phyloP scores from a whole-genome alignment of 2,113 vertebrate genomes.

The Barbus barbus region DNA sequence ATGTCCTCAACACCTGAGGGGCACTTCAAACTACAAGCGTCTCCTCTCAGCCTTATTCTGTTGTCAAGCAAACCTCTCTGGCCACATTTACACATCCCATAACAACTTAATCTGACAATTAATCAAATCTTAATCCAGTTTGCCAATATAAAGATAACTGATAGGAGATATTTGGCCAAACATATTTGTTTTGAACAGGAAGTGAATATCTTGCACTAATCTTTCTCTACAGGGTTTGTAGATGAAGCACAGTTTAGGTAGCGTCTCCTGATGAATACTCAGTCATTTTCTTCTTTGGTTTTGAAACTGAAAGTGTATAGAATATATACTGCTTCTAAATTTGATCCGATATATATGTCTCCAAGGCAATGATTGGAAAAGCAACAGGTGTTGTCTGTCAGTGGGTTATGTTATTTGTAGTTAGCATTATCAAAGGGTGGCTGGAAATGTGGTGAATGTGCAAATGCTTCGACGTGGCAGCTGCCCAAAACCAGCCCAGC shows the following conservation, averaged over 20 bases:
- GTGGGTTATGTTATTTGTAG: slow-evolving; percentile 3
- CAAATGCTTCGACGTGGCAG: not conserved
- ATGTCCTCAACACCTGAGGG: slow-evolving; percentile 20
- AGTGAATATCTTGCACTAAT: not conserved
- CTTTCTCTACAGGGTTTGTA: not conserved
- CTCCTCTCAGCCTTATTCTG: not conserved
- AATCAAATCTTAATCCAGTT: not conserved
- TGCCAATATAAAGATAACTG: not conserved
- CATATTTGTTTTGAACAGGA: not conserved
- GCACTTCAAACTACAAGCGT: not conserved
- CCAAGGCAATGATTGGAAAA: slow-evolving; percentile 1
- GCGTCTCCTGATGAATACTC: not conserved
- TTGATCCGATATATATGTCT: slow-evolving; percentile 7
- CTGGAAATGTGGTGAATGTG: not conserved
- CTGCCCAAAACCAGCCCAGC: not conserved
- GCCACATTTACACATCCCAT: slow-evolving; percentile 4
- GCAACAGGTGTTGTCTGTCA: slow-evolving; percentile 2
- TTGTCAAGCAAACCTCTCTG: not conserved
- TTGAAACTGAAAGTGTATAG: not conserved
- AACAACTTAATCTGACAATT: not conserved
- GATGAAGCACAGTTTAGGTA: not conserved
- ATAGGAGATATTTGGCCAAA: not conserved
- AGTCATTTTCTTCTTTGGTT: slow-evolving; percentile 37
- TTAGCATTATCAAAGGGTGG: not conserved
- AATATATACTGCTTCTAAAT: slow-evolving; percentile 18